Conservation (phyloP, 2,797 vertebrate species). For the Dromococcyx pavoninus region DNA sequence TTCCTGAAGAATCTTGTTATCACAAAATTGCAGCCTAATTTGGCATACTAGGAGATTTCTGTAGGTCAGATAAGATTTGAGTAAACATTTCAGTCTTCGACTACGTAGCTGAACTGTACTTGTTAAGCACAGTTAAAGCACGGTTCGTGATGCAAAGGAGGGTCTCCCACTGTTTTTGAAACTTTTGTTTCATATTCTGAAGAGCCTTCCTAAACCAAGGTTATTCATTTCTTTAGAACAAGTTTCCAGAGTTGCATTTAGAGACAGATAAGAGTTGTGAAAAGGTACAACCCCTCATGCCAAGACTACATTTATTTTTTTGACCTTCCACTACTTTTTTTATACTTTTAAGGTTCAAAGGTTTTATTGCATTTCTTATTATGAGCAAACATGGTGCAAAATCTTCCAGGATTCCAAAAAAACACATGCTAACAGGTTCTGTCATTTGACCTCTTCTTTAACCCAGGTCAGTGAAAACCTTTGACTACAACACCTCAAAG, state of each 20-base stretch:
- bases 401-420: neutral
- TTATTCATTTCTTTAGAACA: neutral
- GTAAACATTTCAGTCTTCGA: slow-evolving; percentile 23
- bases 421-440: neutral
- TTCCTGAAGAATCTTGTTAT: slow-evolving; percentile 40
- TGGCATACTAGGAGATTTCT: neutral
- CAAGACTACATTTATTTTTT: neutral
- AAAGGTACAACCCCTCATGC: neutral
- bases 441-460: neutral
- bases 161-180: neutral
- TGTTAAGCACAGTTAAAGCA: neutral
- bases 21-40: slow-evolving; percentile 22
- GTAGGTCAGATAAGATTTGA: slow-evolving; percentile 10
- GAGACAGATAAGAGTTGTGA: neutral
- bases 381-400: neutral
- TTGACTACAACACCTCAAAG: slow-evolving; percentile 6
- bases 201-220: neutral
- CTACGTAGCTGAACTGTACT: neutral
- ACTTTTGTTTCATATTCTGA: neutral
- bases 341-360: neutral
- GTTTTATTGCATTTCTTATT: neutral
- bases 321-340: neutral
- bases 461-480: neutral
- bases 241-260: neutral
- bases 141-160: neutral